These are phyloP conservation scores for Eptesicus fuscus DNA, from an alignment of 2,113 vertebrate species.

Conservation along the genomic window DNA sequence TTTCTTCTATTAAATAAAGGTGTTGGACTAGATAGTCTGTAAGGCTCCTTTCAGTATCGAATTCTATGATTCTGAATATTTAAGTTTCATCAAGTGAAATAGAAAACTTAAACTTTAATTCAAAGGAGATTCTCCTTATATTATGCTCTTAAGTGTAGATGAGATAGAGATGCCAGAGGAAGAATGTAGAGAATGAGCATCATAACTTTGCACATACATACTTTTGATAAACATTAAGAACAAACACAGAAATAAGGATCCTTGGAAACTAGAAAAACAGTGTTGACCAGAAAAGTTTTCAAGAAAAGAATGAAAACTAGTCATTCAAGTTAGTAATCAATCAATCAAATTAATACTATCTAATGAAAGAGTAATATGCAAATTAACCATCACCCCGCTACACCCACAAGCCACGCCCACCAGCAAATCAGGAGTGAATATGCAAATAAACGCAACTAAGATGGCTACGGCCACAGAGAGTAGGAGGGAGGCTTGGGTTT, in stretches of 20 bases:
- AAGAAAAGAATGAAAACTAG: background rate
- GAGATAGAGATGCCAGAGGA: background rate
- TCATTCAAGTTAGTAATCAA: background rate
- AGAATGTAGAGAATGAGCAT: background rate
- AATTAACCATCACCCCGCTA: too few relatives aligned
- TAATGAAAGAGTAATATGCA: too few relatives aligned
- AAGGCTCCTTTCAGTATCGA: background rate
- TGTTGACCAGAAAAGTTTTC: constrained; percentile 18
- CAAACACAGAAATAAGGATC: background rate
- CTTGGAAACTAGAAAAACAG: background rate
- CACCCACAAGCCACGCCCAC: too few relatives aligned
- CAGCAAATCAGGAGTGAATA: too few relatives aligned
- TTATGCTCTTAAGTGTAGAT: background rate
- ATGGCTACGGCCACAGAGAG: too few relatives aligned
- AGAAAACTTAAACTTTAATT: background rate
- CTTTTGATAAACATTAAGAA: constrained; percentile 1
- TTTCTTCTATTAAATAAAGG: constrained; percentile 21
- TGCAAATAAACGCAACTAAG: too few relatives aligned
- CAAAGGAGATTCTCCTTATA: background rate
- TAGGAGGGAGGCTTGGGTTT: too few relatives aligned
- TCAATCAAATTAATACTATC: background rate
- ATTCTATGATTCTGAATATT: constrained; percentile 25
- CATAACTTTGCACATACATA: background rate
- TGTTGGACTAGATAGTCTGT: background rate
- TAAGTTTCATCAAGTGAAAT: background rate